Evolutionary conservation across 2,888 invertebrate genomes (phyloP), one percentile per base, ranked within the genome.

Genomic region (Pseudococcus longispinus): DNA sequence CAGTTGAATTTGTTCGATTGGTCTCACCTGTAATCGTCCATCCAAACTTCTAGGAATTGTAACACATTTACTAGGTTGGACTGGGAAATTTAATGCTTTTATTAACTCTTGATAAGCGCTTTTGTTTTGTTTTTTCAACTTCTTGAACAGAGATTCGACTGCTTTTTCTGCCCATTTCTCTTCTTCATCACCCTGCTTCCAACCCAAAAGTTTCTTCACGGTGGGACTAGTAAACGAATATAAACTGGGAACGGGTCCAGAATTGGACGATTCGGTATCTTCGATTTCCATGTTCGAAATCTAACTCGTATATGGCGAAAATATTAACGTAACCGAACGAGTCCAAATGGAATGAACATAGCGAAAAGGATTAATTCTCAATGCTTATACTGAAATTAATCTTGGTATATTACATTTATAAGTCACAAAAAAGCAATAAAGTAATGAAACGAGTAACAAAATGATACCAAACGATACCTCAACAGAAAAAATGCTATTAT

Each of bases 131-230:
- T 98, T 98, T 91, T 98, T 98, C 87, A 98, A 91, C 90, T 98
- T 98, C 91, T 99, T 99, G 70, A 99, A 98, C 70, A 99, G 92
- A 88, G 98, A 97, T 90, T 99, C 99, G 0, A 99, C 98, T 0
- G 99, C 99, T 90, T 98, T 98, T 91, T 98, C 98, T 46, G 98
- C 98, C 98, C 98, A 98, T 93, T 98, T 98, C 90, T 98, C 98
- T 91, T 98, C 98, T 91, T 98, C 98, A 89, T 98, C 98, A 87
- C 98, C 98, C 91, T 96, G 96, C 91, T 98, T 98, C 98, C 98
- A 99, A 23, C 98, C 98, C 6, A 98, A 93, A 37, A 98, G 92
- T 91, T 98, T 97, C 91, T 98, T 98, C 2, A 98, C 98, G 55
- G 97, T 97, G 32, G 97, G 97, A 91, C 97, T 97, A 88, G 97